phyloP scores from a whole-genome alignment of 2,113 vertebrate species.

The Oncorhynchus gorbuscha region DNA sequence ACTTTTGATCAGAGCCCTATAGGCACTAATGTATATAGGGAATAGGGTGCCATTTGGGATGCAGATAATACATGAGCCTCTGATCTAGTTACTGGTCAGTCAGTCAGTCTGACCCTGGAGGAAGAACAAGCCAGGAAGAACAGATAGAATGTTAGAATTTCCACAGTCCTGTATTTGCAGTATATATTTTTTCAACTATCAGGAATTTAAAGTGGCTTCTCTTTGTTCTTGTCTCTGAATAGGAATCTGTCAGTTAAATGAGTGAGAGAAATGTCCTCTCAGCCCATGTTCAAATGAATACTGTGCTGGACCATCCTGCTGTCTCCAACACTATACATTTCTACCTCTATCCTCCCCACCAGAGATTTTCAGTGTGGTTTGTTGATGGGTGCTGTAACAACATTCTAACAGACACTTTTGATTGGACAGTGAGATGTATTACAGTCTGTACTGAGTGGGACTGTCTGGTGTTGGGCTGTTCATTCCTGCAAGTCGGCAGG shows the following conservation, averaged over 20 bases:
- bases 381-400: conserved; percentile 7
- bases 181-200: too few relatives aligned
- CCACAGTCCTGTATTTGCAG: too few relatives aligned
- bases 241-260: background rate
- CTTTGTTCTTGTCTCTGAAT: too few relatives aligned
- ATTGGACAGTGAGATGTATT: conserved; percentile 24
- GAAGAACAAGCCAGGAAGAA: too few relatives aligned
- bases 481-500: conserved; percentile 4
- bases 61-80: conserved; percentile 47
- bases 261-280: background rate
- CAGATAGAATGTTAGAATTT: too few relatives aligned
- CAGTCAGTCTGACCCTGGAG: background rate
- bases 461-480: conserved; percentile 1
- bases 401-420: conserved; percentile 16
- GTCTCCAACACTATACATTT: background rate
- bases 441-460: conserved; percentile 6
- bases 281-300: background rate
- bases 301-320: background rate
- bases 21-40: too few relatives aligned
- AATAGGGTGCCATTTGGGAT: too few relatives aligned
- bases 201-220: too few relatives aligned
- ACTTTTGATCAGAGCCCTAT: too few relatives aligned
- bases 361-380: background rate
- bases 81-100: background rate
- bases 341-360: background rate